Percentiles rank a stretch among this genome's conserved stretches.
These are phyloP conservation scores for Leuciscus waleckii DNA, from an alignment of 2,797 vertebrate species.

Conservation along the genomic window DNA sequence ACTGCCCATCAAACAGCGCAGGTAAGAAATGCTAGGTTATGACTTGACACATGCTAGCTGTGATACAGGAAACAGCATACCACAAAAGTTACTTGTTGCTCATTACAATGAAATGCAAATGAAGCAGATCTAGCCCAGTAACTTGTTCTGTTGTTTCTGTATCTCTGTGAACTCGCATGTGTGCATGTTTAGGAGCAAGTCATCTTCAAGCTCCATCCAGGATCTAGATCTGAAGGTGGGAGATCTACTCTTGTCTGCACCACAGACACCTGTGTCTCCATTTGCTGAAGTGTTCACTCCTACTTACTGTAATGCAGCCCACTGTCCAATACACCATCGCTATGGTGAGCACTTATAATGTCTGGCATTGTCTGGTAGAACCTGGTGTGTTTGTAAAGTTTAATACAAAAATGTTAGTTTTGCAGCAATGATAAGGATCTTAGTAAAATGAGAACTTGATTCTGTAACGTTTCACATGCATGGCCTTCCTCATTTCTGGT, in stretches of 20 bases:
- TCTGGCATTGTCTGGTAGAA: background rate
- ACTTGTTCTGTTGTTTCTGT: background rate
- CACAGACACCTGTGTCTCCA: constrained; percentile 42
- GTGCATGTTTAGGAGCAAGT: constrained; percentile 60
- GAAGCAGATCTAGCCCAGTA: background rate
- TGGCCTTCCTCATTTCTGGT: constrained; percentile 22
- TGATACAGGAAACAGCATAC: constrained; percentile 18
- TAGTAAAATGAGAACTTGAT: background rate
- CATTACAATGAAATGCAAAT: background rate
- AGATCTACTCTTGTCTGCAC: constrained; percentile 47
- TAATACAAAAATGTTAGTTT: background rate
- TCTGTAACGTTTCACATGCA: background rate
- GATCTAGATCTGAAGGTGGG: constrained; percentile 61
- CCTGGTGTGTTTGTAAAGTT: background rate
- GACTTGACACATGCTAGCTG: background rate
- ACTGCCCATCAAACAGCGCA: constrained; percentile 77
- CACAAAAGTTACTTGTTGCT: background rate
- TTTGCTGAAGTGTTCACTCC: constrained; percentile 68
- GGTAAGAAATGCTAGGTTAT: constrained; percentile 66
- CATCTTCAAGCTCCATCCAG: constrained; percentile 62
- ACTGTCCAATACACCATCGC: constrained; percentile 77
- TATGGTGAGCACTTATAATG: constrained; percentile 47
- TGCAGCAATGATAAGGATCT: background rate
- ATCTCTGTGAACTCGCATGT: background rate
- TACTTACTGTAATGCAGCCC: constrained; percentile 71